These are phyloP conservation scores for Cryptocheilus praepositus DNA, from an alignment of 2,888 invertebrate genomes.

Conservation along the genomic window DNA sequence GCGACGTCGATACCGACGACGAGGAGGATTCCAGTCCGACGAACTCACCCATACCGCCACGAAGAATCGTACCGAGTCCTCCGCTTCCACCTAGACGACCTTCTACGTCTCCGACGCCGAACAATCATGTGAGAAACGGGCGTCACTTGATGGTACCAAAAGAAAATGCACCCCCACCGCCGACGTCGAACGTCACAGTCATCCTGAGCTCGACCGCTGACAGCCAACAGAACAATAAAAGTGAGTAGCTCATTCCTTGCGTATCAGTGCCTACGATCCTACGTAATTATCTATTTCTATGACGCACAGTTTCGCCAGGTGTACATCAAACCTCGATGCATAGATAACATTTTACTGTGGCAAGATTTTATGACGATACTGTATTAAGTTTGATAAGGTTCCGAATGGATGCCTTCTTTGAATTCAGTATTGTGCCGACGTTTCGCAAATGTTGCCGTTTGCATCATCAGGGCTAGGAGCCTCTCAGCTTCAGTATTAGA, in stretches of 20 bases:
- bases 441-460: too few species aligned
- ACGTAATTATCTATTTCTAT: too few species aligned
- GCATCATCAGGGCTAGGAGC: too few species aligned
- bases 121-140: slow-evolving; percentile 64
- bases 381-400: too few species aligned
- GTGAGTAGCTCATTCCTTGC: slow-evolving; percentile 40
- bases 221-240: slow-evolving; percentile 68
- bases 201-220: slow-evolving; percentile 62
- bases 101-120: slow-evolving; percentile 74
- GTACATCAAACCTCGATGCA: too few species aligned
- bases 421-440: too few species aligned
- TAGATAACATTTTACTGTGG: too few species aligned
- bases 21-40: slow-evolving; percentile 71
- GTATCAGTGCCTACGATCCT: neutral
- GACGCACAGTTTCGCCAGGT: too few species aligned
- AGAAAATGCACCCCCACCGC: slow-evolving; percentile 74
- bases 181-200: slow-evolving; percentile 63
- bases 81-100: slow-evolving; percentile 81
- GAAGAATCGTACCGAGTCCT: slow-evolving; percentile 74
- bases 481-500: too few species aligned
- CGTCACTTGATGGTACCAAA: slow-evolving; percentile 74
- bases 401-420: too few species aligned
- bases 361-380: too few species aligned
- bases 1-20: slow-evolving; percentile 68
- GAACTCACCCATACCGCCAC: slow-evolving; percentile 66